phyloP scores from a whole-genome alignment of 2,888 invertebrate genomes.

The Phaonia tiefii region DNA sequence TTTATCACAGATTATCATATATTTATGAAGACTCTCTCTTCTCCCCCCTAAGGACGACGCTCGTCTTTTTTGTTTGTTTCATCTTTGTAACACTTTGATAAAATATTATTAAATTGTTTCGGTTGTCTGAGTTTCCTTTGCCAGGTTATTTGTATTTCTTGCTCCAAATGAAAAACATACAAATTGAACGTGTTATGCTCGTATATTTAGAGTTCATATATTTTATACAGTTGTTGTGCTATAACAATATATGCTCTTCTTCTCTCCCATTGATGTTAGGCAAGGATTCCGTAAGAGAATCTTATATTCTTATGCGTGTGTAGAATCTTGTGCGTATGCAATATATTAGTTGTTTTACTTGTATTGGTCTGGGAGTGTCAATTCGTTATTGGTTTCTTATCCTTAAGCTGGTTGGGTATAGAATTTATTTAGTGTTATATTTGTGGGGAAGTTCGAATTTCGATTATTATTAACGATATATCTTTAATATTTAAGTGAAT shows the following conservation, averaged over 20 bases:
- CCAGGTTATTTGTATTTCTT: background rate
- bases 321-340: background rate
- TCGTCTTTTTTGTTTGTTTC: background rate
- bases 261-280: background rate
- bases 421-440: constrained; percentile 17
- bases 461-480: constrained; percentile 29
- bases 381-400: constrained; percentile 19
- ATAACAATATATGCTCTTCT: no score
- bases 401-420: background rate
- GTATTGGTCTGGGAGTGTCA: background rate
- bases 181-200: constrained; percentile 1
- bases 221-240: background rate
- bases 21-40: no score
- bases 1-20: no score
- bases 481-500: constrained; percentile 35
- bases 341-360: background rate
- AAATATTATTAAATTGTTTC: constrained; percentile 33
- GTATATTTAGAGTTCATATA: constrained; percentile 18
- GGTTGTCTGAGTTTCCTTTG: constrained; percentile 23
- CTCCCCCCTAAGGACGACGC: no score
- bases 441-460: background rate
- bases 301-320: background rate
- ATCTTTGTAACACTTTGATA: background rate
- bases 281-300: background rate
- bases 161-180: constrained; percentile 12